Conservation (phyloP, 2,113 vertebrate species). For the Apistogramma diplotaenia region DNA sequence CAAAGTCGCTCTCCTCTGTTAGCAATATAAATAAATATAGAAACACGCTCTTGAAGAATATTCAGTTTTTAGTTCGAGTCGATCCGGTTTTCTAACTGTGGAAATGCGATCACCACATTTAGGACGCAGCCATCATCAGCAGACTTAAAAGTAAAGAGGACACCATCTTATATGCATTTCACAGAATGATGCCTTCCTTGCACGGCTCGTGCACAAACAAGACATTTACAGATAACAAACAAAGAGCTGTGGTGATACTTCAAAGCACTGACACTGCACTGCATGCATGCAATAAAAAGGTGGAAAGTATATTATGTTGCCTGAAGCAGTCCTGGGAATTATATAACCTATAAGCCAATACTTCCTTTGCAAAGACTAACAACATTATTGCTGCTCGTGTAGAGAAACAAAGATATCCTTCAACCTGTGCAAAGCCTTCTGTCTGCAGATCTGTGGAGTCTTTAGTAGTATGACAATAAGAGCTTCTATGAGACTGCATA, state of each 20-base stretch:
- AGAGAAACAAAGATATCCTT: neutral
- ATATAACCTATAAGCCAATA: neutral
- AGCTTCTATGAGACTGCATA: neutral
- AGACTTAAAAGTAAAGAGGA: neutral
- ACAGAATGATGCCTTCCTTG: neutral
- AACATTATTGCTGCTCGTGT: neutral
- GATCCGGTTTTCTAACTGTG: neutral
- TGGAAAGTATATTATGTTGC: neutral
- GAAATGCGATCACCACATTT: neutral
- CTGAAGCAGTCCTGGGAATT: neutral
- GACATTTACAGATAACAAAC: constrained; percentile 8
- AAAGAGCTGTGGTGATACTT: neutral
- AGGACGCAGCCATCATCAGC: neutral
- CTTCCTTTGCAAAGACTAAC: neutral
- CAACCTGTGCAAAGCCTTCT: neutral
- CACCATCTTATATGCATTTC: neutral
- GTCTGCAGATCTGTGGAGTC: neutral
- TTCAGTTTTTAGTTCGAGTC: neutral
- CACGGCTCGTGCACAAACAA: neutral
- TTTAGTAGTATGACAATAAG: neutral
- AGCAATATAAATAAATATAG: neutral
- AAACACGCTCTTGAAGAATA: neutral
- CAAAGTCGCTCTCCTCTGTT: neutral
- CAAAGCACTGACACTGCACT: neutral
- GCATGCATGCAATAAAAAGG: neutral